A percentile compares a stretch with the other conserved stretches of the same genome.
phyloP scores from a whole-genome alignment of 2,888 invertebrate genomes.

The Podotricha telesiphe region DNA sequence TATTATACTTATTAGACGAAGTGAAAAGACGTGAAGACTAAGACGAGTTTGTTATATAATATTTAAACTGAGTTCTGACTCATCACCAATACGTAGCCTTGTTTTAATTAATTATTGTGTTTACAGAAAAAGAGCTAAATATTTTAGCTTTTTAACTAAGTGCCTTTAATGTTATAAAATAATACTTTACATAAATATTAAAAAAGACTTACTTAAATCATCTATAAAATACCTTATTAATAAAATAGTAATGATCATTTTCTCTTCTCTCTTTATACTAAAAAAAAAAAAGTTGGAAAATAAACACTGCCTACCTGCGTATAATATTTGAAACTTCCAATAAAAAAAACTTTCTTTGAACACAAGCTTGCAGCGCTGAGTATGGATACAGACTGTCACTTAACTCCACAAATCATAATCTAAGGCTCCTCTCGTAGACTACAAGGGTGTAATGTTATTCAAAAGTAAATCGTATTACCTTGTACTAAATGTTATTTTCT shows the following conservation, averaged over 20 bases:
- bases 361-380: constrained; percentile 20
- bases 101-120: too few species aligned
- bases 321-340: constrained; percentile 1
- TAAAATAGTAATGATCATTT: not conserved
- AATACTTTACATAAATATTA: too few species aligned
- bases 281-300: too few species aligned
- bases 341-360: not conserved
- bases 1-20: too few species aligned
- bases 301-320: not conserved
- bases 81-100: too few species aligned
- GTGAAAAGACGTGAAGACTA: too few species aligned
- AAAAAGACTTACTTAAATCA: too few species aligned
- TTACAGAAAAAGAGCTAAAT: too few species aligned
- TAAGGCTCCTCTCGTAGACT: constrained; percentile 1
- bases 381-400: constrained; percentile 14
- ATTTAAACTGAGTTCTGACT: too few species aligned
- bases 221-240: not conserved
- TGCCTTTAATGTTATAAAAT: too few species aligned
- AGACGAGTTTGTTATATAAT: too few species aligned
- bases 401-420: not conserved
- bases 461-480: not conserved
- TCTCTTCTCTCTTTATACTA: not conserved
- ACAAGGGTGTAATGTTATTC: not conserved
- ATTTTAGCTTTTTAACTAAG: too few species aligned
- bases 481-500: not conserved